Evolutionary conservation across 2,113 vertebrate genomes (phyloP), one percentile per base, ranked within the genome.

Genomic region (Eleginops maclovinus): DNA sequence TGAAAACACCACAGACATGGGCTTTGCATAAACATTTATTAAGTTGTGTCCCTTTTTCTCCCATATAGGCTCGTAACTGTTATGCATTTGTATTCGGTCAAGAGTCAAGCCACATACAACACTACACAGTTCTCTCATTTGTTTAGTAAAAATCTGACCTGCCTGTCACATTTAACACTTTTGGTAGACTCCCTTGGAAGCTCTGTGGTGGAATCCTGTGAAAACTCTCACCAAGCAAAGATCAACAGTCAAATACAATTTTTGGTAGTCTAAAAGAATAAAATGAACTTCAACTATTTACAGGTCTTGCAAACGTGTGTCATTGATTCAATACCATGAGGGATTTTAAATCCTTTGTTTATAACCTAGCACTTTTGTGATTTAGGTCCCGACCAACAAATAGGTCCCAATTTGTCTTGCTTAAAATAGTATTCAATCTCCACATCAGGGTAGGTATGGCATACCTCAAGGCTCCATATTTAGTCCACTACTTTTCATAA

Each of bases 11-110:
- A 79, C 41, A 91, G 41, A 88, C 71, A 68, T 26, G 49, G 49
- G 43, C 62, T 88, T 93, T 92, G 90, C 90, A 92, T 91, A 89
- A 82, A 88, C 69, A 73, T 86, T 85, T 83, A 80, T 59, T 83
- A 74, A 67, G 44, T 82, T 83, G 77, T 61, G 53, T 89, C 82
- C 82, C 85, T 87, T 85, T 85, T 81, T 61, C 49, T 40, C 75
- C 69, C 70, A 55, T 76, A 55, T 82, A 82, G 66, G 70, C 53
- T 81, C 60, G 19, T 60, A 67, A 46, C 59, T 60, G 60, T 86
- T 67, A 63, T 47, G 55, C 53, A 50, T 78, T 72, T 75, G 65
- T 66, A 56, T 72, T 78, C 59, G 55, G 62, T 54, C 72, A 51
- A 51, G 71, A 72, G 73, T 72, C 70, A 64, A 50, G 40, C 49